Evolutionary conservation across 30 jellyfish, hydroid and myxozoan genomes (phyloP), one percentile per base, ranked within the genome.

Genomic region (Calvadosia cruxmelitensis): DNA sequence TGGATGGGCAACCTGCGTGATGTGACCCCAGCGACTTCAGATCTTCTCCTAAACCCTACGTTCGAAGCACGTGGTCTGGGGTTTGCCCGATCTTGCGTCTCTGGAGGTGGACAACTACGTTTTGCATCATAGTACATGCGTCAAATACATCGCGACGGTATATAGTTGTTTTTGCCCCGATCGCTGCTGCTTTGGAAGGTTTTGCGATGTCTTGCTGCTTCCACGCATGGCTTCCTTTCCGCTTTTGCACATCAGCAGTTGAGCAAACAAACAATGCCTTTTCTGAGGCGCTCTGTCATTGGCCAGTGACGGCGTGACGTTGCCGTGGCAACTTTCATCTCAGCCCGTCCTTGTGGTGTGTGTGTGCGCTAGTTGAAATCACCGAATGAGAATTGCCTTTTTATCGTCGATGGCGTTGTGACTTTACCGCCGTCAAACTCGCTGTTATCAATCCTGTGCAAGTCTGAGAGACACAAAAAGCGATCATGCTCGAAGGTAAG

Each of bases 271-370:
- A 42, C 57, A 42, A 42, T 42, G 20, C 57, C 10, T 5, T 42
- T 10, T 42, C 15, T 5, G 57, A 10, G 10, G 10, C 57, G 57
- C 20, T 42, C 57, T 42, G 10, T 42, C 57, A 42, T 42, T 42
- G 57, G 57, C 20, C 57, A 42, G 20, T 42, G 57, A 42, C 57
- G 57, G 57, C 57, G 57, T 42, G 57, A 42, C 57, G 57, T 42
- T 42, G 57, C 57, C 57, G 57, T 42, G 57, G 57, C 57, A 42
- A 42, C 57, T 42, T 42, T 42, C 57, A 42, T 42, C 57, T 42
- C 57, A 5, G 57, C 57, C 57, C 57, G 57, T 42, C 57, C 57
- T 42, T 42, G 57, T 42, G 57, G 57, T 42, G 57, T 42, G 57
- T 20, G 10, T 20, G 10, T 20, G 57, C 20, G 10, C 15, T 42